Evolutionary conservation across 2,888 invertebrate species (phyloP).

Genomic region (Archaeoteleia sp.): DNA sequence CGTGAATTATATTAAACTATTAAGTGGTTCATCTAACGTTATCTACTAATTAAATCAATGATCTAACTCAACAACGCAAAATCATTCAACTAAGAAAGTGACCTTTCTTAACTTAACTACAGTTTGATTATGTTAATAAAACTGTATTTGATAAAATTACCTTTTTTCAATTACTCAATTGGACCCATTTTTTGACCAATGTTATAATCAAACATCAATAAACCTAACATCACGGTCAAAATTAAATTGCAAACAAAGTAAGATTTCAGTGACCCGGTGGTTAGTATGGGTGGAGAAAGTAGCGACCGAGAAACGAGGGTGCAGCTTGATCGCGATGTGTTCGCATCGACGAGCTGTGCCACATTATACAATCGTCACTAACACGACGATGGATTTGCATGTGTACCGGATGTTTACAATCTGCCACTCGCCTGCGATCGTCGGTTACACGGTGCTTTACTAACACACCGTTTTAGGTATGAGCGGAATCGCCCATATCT

Average conservation of each 20-base stretch:
- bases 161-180: too few species aligned
- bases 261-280: too few species aligned
- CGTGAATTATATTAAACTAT: too few species aligned
- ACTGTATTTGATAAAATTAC: too few species aligned
- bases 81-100: not conserved
- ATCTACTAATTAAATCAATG: too few species aligned
- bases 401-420: constrained; percentile 71
- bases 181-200: not conserved
- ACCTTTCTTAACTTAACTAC: not conserved
- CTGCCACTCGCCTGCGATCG: constrained; percentile 66
- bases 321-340: not conserved
- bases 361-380: constrained; percentile 56
- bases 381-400: constrained; percentile 60
- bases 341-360: constrained; percentile 20
- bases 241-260: too few species aligned
- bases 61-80: too few species aligned
- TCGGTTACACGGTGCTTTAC: constrained; percentile 43
- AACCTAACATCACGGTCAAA: too few species aligned
- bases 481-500: too few species aligned
- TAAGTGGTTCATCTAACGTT: too few species aligned
- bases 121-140: not conserved
- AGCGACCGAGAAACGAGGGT: constrained; percentile 25
- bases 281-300: constrained; percentile 23
- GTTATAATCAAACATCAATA: not conserved
- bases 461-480: constrained; percentile 50